Percentiles rank a stretch among this genome's conserved stretches.
Conservation (phyloP, 2,113 vertebrate species). For the Anolis sagrei region DNA sequence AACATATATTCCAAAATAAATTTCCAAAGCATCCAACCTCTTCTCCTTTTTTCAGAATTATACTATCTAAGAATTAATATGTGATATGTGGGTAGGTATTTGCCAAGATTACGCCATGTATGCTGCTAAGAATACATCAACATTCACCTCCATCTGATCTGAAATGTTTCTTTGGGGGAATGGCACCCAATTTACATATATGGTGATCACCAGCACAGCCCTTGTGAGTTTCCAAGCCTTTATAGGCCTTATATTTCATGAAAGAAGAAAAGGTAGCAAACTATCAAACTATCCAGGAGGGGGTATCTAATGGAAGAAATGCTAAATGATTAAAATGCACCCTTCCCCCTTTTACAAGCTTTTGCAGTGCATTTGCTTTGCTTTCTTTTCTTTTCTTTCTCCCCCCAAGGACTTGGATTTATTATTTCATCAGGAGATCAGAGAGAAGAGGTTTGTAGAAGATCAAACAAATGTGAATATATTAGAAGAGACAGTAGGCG, state of each 20-base stretch:
- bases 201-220: background rate
- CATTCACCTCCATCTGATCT: background rate
- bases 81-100: background rate
- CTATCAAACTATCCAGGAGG: conserved; percentile 45
- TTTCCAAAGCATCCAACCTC: background rate
- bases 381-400: conserved; percentile 38
- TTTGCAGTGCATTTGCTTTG: conserved; percentile 11
- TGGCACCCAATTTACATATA: conserved; percentile 24
- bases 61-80: conserved; percentile 8
- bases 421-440: conserved; percentile 72
- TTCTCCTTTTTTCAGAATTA: accelerated
- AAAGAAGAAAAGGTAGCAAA: conserved; percentile 21
- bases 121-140: background rate
- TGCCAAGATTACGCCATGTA: background rate
- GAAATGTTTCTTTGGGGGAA: background rate
- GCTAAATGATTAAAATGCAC: conserved; percentile 69
- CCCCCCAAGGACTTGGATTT: conserved; percentile 63
- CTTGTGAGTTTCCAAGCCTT: background rate
- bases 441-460: conserved; percentile 64
- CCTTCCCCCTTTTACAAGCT: conserved; percentile 55
- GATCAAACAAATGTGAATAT: conserved; percentile 72
- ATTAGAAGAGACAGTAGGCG: conserved; percentile 62
- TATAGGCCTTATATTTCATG: background rate
- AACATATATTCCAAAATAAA: background rate
- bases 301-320: conserved; percentile 61